phyloP scores from a whole-genome alignment of 2,888 invertebrate genomes.

The Shargacucullia verbasci region DNA sequence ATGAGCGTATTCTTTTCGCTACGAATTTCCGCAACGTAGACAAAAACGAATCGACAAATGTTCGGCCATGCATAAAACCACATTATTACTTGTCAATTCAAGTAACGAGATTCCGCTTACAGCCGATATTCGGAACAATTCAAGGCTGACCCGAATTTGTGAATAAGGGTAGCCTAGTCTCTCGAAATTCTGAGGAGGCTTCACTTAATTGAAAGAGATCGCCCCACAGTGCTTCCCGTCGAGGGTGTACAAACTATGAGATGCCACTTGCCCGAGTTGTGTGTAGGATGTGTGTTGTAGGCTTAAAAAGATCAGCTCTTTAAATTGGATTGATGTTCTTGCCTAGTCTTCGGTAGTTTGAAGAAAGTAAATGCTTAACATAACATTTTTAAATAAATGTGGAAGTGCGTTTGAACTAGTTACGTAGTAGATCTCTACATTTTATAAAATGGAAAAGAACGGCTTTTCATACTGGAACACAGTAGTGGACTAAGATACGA shows the following conservation, averaged over 20 bases:
- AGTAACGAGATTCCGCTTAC: slow-evolving; percentile 59
- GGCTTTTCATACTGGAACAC: no score
- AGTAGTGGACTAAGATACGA: no score
- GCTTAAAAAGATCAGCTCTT: slow-evolving; percentile 28
- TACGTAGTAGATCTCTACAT: no score
- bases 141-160: slow-evolving; percentile 66
- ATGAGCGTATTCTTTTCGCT: slow-evolving; percentile 37
- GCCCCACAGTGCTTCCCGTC: slow-evolving; percentile 69
- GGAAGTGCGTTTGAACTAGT: no score
- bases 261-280: slow-evolving; percentile 59
- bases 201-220: slow-evolving; percentile 86
- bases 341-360: neutral
- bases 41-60: slow-evolving; percentile 52
- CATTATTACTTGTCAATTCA: slow-evolving; percentile 61
- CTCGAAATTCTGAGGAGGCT: slow-evolving; percentile 69
- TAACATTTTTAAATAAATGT: no score
- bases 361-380: no score
- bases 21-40: slow-evolving; percentile 40
- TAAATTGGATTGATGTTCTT: slow-evolving; percentile 2
- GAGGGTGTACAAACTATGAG: slow-evolving; percentile 71
- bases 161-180: slow-evolving; percentile 60
- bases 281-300: slow-evolving; percentile 32
- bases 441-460: no score
- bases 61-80: slow-evolving; percentile 52
- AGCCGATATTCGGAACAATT: slow-evolving; percentile 62